phyloP scores from a whole-genome alignment of 2,797 vertebrate genomes.

The Chelmon rostratus region DNA sequence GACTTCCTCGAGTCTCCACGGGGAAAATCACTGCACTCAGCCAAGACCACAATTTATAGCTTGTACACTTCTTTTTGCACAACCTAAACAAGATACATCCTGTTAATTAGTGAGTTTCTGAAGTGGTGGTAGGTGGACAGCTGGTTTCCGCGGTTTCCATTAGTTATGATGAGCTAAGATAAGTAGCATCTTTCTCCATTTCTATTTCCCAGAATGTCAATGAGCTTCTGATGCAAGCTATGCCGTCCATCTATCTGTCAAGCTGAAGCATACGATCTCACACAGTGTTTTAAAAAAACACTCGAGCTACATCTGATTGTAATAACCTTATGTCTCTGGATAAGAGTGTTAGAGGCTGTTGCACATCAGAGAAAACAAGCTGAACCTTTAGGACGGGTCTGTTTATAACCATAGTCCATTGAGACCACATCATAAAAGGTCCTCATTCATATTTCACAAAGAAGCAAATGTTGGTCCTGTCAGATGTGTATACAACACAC shows the following conservation, averaged over 20 bases:
- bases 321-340: constrained; percentile 1
- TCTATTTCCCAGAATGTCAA: not conserved
- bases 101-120: constrained; percentile 4
- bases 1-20: not conserved
- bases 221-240: not conserved
- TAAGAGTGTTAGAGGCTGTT: constrained; percentile 3
- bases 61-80: not conserved
- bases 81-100: not conserved
- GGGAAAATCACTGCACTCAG: not conserved
- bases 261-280: not conserved
- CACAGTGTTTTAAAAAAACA: constrained; percentile 1
- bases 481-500: constrained; percentile 28
- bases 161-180: constrained; percentile 14
- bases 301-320: not conserved
- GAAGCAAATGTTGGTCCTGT: constrained; percentile 41
- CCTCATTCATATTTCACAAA: constrained; percentile 73
- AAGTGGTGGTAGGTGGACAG: not conserved
- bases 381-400: constrained; percentile 41
- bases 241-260: not conserved
- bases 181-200: not conserved
- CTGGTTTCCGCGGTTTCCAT: not conserved
- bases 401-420: constrained; percentile 41
- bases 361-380: constrained; percentile 36
- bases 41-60: not conserved
- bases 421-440: constrained; percentile 57